These are phyloP conservation scores for Iselma pallidipennis DNA, from an alignment of 2,888 invertebrate genomes.

Conservation along the genomic window DNA sequence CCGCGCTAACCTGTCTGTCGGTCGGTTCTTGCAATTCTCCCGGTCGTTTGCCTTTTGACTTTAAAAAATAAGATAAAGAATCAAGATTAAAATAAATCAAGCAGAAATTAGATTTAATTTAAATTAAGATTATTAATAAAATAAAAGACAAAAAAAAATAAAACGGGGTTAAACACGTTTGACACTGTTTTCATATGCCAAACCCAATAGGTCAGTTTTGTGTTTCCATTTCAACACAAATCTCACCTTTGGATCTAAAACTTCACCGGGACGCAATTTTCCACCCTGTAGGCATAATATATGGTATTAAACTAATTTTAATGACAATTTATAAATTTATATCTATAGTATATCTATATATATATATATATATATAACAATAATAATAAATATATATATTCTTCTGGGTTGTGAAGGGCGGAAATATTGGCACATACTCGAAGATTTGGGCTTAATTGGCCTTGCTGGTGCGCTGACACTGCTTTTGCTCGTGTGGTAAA, in stretches of 20 bases:
- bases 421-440: slow-evolving; percentile 26
- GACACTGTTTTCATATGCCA: slow-evolving; percentile 36
- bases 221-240: slow-evolving; percentile 60
- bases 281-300: slow-evolving; percentile 65
- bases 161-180: slow-evolving; percentile 37
- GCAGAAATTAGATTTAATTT: slow-evolving; percentile 9
- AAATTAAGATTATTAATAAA: slow-evolving; percentile 28
- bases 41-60: slow-evolving; percentile 73
- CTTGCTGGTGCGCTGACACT: slow-evolving; percentile 26
- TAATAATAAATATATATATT: neutral
- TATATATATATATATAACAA: neutral
- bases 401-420: neutral
- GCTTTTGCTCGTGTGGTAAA: slow-evolving; percentile 25
- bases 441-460: slow-evolving; percentile 17
- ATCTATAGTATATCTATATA: slow-evolving; percentile 5
- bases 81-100: slow-evolving; percentile 39
- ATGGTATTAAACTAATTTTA: slow-evolving; percentile 12
- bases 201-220: slow-evolving; percentile 55
- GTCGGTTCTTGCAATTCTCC: slow-evolving; percentile 70
- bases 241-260: slow-evolving; percentile 76
- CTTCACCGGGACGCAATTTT: slow-evolving; percentile 79
- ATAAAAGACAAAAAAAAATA: slow-evolving; percentile 32
- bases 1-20: slow-evolving; percentile 70
- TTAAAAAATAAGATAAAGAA: slow-evolving; percentile 65
- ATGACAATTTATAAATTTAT: slow-evolving; percentile 8